Evolutionary conservation across 2,888 invertebrate species (phyloP), one percentile per base, ranked within the genome.

Genomic region (Pachymerium ferrugineum): DNA sequence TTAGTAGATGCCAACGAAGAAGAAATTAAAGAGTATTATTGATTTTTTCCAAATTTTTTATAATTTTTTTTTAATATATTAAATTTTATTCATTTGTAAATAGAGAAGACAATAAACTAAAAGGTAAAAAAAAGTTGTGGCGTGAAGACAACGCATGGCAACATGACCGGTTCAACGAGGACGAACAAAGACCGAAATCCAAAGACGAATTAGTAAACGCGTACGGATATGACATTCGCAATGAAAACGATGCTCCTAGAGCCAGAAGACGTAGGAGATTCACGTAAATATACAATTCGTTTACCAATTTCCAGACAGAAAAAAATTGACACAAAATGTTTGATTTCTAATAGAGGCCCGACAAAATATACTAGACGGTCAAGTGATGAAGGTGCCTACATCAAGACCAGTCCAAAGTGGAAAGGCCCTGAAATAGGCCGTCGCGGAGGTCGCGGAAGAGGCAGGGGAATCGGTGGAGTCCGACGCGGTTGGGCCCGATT

Each of bases 191-290:
- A 70, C 95, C 95, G 6, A 97, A 96, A 83, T 89, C 90, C 35
- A 87, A 89, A 35, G 88, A 92, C 33, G 96, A 97, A 83, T 81
- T 97, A 73, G 88, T 94, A 14, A 87, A 90, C 0, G 87, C 90
- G 73, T 96, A 96, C 82, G 96, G 96, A 0, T 97, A 97, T 82
- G 97, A 98, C 80, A 97, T 97, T 77, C 86, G 96, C 70, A 92
- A 91, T 79, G 95, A 95, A 81, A 94, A 94, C 80, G 92, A 92
- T 0, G 92, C 95, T 1, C 95, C 95, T 0, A 76, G 80, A 54
- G 88, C 93, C 79, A 92, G 94, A 0, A 85, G 94, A 73, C 88
- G 94, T 77, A 86, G 93, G 78, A 86, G 92, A 85, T 95, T 94
- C 82, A 94, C 93, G 92, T 92, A 83, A 73, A 29, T 14, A 16